Evolutionary conservation across 2,888 invertebrate genomes (phyloP).

Genomic region (Drosophila ochracea): DNA sequence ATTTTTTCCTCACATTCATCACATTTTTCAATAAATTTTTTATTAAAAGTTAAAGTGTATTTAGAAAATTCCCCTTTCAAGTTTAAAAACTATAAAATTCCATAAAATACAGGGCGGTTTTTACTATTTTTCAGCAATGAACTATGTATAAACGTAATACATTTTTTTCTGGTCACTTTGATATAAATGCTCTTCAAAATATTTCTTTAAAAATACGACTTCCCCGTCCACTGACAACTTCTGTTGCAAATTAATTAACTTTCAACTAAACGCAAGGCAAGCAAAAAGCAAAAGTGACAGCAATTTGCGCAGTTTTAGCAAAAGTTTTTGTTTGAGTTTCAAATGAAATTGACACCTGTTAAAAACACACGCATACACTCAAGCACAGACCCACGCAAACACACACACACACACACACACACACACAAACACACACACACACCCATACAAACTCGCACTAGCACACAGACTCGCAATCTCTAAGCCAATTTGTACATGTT

Average conservation of each 20-base stretch:
- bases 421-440: neutral
- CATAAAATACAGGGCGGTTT: neutral
- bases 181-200: neutral
- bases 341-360: slow-evolving; percentile 80
- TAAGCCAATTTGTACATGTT: slow-evolving; percentile 78
- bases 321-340: slow-evolving; percentile 74
- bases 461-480: slow-evolving; percentile 59
- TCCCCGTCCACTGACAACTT: neutral
- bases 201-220: neutral
- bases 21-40: neutral
- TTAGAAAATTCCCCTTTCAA: neutral
- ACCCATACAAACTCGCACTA: neutral
- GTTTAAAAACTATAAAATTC: neutral
- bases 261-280: slow-evolving; percentile 58
- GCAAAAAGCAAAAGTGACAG: slow-evolving; percentile 48
- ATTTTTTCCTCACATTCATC: neutral
- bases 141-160: neutral
- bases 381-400: slow-evolving; percentile 12
- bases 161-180: neutral
- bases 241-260: slow-evolving; percentile 72
- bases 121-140: neutral
- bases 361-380: slow-evolving; percentile 46
- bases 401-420: slow-evolving; percentile 5
- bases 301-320: slow-evolving; percentile 69
- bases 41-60: neutral